Base-by-base conservation (phyloP, 2,113 vertebrate genomes). In the Actinemys pallida region DNA sequence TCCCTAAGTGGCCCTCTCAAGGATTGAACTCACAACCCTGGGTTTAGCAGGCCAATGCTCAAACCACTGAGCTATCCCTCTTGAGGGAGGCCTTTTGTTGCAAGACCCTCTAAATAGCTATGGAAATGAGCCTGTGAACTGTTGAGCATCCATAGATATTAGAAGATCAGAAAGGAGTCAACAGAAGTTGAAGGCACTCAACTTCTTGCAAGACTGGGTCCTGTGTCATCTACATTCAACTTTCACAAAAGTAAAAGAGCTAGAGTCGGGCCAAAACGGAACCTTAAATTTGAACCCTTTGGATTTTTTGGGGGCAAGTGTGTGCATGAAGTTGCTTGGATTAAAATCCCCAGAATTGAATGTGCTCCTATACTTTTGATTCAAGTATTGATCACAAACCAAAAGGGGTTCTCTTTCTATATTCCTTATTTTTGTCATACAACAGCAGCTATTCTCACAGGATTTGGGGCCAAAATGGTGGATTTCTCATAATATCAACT, bases 381-480 rank as follows among this genome's bases (percentile, higher is more conserved):
- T 50, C 25, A 10, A 10, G 84, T 53, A 59, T 14, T 42, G 35
- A 1, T 14, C 56, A 11, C 2, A 6, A 88, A 27, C 22, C 9
- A 49, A n/a, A 0, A 25, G 10, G 31, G n/a, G 29, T 19, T 90
- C 65, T 50, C 8, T n/a, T 94, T 75, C 57, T 62, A 52, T 6
- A 3, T 69, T 92, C 50, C 53, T 1, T 5, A 39, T 5, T 50
- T 81, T 54, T n/a, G 12, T 83, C 0, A 0, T 4, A 22, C 35
- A 65, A 12, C 20, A 76, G 72, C 9, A 45, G 20, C 72, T 76
- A 25, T 45, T 45, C 19, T 22, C 72, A 76, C 22, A 45, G 39
- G 13, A 49, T 17, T 10, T 8, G 17, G 35, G 72, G 42, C 42
- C 25, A 86, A 54, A 86, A 13, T n/a, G n/a, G 47, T 39, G 3